phyloP scores from a whole-genome alignment of 1,140 invertebrate genomes.

The Drosophila lacteicornis region DNA sequence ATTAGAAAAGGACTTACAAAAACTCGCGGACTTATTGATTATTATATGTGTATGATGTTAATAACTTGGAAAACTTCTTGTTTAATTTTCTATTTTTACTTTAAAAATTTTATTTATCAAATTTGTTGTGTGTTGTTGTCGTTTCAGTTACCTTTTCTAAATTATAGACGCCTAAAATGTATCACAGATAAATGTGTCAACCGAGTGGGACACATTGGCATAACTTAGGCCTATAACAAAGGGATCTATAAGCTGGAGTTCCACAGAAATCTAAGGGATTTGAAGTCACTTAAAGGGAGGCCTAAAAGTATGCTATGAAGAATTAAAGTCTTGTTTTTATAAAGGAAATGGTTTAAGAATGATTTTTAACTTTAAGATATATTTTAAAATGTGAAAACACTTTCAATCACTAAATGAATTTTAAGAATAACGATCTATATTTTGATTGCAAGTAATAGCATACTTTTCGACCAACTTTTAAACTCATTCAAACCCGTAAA shows the following conservation, averaged over 20 bases:
- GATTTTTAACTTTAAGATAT: neutral
- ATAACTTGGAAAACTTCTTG: conserved; percentile 28
- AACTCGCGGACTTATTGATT: conserved; percentile 47
- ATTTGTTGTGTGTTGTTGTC: conserved; percentile 22
- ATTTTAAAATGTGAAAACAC: neutral
- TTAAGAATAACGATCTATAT: neutral
- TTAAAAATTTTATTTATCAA: conserved; percentile 36
- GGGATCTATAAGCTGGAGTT: conserved; percentile 25
- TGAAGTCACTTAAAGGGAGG: neutral
- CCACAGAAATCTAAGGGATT: neutral
- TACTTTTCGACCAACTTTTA: too few species aligned
- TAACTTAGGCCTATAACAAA: conserved; percentile 74
- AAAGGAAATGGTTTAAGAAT: neutral
- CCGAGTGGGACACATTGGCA: conserved; percentile 58
- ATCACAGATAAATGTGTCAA: conserved; percentile 78
- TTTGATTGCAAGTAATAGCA: neutral
- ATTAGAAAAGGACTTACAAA: conserved; percentile 75
- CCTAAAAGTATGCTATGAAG: too few species aligned
- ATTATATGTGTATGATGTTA: conserved; percentile 33
- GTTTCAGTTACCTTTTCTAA: conserved; percentile 38
- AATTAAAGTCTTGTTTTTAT: neutral
- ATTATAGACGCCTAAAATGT: conserved; percentile 72
- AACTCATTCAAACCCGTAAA: neutral
- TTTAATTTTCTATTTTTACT: conserved; percentile 11
- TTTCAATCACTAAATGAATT: neutral